Conservation (phyloP, 1,140 invertebrate species). For the Drosophila arizonae region DNA sequence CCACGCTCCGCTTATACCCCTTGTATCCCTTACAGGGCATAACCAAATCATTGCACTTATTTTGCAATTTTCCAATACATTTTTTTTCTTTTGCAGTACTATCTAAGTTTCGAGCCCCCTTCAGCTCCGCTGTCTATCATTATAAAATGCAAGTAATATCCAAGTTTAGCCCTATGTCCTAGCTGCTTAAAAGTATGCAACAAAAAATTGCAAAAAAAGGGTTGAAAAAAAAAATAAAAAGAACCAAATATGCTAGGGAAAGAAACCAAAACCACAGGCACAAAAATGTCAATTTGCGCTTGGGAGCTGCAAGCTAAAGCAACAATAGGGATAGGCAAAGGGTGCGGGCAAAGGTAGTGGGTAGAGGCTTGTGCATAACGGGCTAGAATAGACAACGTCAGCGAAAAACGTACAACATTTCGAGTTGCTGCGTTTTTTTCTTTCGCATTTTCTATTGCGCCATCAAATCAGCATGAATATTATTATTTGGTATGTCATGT, state of each 20-base stretch:
- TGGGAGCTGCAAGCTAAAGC: conserved; percentile 43
- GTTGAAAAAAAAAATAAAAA: no score
- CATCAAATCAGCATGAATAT: conserved; percentile 79
- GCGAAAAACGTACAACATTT: conserved; percentile 66
- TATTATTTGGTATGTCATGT: conserved; percentile 76
- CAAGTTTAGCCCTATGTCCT: conserved; percentile 62
- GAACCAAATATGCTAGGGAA: conserved; percentile 35
- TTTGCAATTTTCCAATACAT: conserved; percentile 57
- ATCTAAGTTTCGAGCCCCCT: not conserved
- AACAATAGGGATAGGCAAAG: not conserved
- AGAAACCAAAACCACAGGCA: conserved; percentile 67
- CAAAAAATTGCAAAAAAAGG: conserved; percentile 9
- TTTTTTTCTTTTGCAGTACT: conserved; percentile 35
- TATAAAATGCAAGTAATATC: conserved; percentile 74
- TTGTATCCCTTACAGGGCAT: not conserved
- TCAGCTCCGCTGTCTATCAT: not conserved
- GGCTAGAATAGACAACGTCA: conserved; percentile 46
- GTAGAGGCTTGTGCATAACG: no score
- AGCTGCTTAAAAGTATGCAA: conserved; percentile 62
- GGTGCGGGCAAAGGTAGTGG: no score
- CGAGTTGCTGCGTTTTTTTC: conserved; percentile 47
- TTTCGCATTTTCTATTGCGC: conserved; percentile 50
- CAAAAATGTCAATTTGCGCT: conserved; percentile 80
- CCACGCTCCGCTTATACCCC: not conserved
- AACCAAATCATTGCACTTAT: conserved; percentile 27